phyloP scores from a whole-genome alignment of 2,113 vertebrate genomes.

The Mohoua ochrocephala region DNA sequence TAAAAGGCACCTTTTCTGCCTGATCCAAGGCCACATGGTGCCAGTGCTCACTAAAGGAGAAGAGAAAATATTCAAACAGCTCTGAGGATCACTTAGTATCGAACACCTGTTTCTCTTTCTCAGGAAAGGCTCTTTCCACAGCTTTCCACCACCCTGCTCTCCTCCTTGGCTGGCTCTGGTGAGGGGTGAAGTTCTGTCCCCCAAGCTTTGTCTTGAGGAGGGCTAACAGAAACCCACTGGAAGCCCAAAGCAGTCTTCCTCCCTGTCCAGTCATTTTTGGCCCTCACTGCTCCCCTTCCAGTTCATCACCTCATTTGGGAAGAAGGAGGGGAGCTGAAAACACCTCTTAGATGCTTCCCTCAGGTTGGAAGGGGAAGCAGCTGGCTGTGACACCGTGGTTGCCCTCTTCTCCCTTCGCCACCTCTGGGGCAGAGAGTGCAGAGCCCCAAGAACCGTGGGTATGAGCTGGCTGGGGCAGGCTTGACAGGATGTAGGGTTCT shows the following conservation, averaged over 20 bases:
- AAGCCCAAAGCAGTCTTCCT: not conserved
- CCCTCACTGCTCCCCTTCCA: not conserved
- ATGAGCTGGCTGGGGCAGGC: not conserved
- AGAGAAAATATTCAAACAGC: not conserved
- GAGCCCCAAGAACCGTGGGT: not conserved
- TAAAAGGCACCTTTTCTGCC: not conserved
- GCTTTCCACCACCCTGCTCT: not conserved
- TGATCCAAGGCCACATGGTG: not conserved
- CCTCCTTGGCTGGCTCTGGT: not conserved
- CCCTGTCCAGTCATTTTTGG: not conserved
- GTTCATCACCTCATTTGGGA: not conserved
- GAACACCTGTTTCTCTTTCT: not conserved
- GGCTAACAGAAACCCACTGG: not conserved
- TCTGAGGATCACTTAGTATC: not conserved
- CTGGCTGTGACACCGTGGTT: not conserved
- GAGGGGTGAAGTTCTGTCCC: not conserved
- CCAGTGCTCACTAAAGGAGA: not conserved
- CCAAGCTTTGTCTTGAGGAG: not conserved
- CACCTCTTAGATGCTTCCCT: not conserved
- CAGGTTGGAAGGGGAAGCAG: not conserved
- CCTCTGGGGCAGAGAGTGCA: not conserved
- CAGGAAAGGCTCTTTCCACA: not conserved
- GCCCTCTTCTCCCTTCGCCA: not conserved
- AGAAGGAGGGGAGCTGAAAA: not conserved
- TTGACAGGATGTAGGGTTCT: not conserved